phyloP scores from a whole-genome alignment of 2,888 invertebrate genomes.

The Ceratothoa steindachneri region DNA sequence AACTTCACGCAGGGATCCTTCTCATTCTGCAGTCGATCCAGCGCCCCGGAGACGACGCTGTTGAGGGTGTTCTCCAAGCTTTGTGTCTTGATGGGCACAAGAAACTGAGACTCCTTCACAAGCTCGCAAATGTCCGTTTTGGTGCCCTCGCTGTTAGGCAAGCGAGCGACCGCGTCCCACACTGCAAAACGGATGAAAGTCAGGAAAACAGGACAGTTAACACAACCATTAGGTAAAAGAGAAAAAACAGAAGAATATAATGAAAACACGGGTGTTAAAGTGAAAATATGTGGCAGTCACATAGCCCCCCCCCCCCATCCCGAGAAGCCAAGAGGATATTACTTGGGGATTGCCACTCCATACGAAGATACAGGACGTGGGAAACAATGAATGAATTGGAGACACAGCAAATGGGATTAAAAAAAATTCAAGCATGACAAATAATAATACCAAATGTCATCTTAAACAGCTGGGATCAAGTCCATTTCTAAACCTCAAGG shows the following conservation, averaged over 20 bases:
- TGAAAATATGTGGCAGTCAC: not conserved
- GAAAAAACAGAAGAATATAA: not conserved
- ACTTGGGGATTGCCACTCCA: too few species aligned
- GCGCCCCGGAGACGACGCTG: constrained; percentile 80
- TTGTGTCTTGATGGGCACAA: constrained; percentile 56
- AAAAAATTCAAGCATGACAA: too few species aligned
- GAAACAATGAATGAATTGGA: too few species aligned
- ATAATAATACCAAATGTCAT: too few species aligned
- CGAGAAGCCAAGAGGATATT: too few species aligned
- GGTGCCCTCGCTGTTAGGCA: constrained; percentile 92
- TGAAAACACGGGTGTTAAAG: not conserved
- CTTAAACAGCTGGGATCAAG: too few species aligned
- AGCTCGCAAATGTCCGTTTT: constrained; percentile 85
- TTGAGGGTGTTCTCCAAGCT: constrained; percentile 66
- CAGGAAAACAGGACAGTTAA: constrained; percentile 26
- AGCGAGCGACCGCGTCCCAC: constrained; percentile 85
- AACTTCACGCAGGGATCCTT: constrained; percentile 91
- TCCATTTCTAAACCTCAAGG: too few species aligned
- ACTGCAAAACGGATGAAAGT: constrained; percentile 56
- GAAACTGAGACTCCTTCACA: constrained; percentile 69
- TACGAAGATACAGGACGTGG: too few species aligned
- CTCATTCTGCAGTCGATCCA: constrained; percentile 84
- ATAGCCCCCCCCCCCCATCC: too few species aligned
- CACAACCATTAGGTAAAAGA: not conserved
- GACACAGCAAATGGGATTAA: too few species aligned